Conservation (phyloP, 2,888 invertebrate genomes). For the Tolmerus cingulatus region DNA sequence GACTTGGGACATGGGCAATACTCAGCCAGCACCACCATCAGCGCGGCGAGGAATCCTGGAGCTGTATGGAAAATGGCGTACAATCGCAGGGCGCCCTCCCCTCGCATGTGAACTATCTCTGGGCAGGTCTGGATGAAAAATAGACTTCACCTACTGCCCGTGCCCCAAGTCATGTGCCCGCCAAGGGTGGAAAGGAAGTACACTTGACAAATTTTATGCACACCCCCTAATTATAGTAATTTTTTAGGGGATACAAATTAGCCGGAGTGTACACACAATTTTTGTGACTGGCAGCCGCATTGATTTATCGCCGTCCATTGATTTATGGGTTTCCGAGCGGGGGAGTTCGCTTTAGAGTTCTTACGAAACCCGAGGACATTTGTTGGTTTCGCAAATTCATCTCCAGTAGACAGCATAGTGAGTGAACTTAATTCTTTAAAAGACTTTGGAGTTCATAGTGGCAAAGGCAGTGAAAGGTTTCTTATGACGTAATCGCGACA, state of each 20-base stretch:
- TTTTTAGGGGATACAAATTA: constrained; percentile 43
- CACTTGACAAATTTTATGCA: constrained; percentile 52
- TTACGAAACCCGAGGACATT: not conserved
- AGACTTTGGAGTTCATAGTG: not conserved
- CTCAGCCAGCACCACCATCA: not conserved
- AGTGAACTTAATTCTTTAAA: not conserved
- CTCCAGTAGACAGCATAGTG: not conserved
- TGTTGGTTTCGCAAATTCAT: not conserved
- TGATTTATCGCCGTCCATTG: constrained; percentile 23
- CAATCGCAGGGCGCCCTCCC: not conserved
- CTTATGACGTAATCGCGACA: not conserved
- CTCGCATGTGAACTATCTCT: constrained; percentile 39
- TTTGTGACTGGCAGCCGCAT: constrained; percentile 16
- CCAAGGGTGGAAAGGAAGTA: constrained; percentile 50
- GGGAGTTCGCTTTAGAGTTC: not conserved
- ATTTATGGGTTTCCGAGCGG: not conserved
- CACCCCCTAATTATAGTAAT: constrained; percentile 44
- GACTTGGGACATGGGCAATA: not conserved
- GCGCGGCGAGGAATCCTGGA: not conserved
- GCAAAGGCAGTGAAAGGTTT: not conserved
- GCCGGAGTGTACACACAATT: constrained; percentile 34
- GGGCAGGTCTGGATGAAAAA: constrained; percentile 50
- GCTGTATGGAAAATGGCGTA: constrained; percentile 27
- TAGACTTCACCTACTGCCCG: constrained; percentile 50
- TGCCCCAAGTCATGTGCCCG: constrained; percentile 44